phyloP scores from a whole-genome alignment of 2,113 vertebrate genomes.

The Bombycilla garrulus region DNA sequence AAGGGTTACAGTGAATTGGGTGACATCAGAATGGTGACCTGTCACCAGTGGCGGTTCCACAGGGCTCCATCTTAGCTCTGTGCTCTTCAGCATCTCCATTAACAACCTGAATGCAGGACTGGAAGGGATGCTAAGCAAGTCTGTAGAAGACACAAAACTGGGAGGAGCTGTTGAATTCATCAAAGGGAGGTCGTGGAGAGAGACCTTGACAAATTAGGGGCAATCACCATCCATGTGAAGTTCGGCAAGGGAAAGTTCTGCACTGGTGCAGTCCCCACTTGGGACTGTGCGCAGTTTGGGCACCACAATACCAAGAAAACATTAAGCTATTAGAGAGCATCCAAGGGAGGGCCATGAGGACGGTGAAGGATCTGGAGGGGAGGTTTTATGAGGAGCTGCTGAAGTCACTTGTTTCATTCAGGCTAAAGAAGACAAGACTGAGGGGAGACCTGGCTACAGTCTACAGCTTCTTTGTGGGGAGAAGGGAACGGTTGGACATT shows the following conservation, averaged over 20 bases:
- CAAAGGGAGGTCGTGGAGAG: not conserved
- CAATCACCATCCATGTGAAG: not conserved
- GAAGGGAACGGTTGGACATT: not conserved
- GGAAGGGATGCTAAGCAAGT: not conserved
- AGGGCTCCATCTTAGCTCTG: not conserved
- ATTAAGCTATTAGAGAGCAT: not conserved
- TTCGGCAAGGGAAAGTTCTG: not conserved
- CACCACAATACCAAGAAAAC: not conserved
- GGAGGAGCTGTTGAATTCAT: not conserved
- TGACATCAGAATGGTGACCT: not conserved
- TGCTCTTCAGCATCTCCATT: not conserved
- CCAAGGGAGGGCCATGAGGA: not conserved
- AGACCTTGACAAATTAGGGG: not conserved
- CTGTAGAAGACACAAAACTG: not conserved
- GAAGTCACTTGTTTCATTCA: not conserved
- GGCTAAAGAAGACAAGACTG: not conserved
- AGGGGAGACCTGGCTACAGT: not conserved
- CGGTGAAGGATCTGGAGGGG: not conserved
- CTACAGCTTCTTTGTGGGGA: not conserved
- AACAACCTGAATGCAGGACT: not conserved
- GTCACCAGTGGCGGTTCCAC: not conserved
- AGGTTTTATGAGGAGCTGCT: not conserved
- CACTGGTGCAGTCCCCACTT: no score
- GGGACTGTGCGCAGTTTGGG: not conserved
- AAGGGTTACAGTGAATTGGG: not conserved